Conservation (phyloP, 2,113 vertebrate species). For the Alaudala cheleensis region DNA sequence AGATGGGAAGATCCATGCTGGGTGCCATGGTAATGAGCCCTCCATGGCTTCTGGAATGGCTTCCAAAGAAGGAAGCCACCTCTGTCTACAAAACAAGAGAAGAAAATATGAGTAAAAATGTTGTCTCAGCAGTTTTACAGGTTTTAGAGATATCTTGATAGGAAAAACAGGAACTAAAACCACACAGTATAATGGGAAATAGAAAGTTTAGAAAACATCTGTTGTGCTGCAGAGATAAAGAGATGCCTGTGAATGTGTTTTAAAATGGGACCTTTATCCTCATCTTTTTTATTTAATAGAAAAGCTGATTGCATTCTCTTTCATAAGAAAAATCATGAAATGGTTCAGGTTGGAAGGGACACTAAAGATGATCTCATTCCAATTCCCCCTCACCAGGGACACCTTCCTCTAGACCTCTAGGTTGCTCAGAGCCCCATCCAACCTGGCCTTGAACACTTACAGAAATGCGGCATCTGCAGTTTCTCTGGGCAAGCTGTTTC, state of each 20-base stretch:
- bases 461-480: neutral
- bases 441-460: neutral
- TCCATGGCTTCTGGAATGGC: neutral
- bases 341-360: neutral
- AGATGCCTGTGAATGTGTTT: neutral
- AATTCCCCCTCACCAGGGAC: too few relatives aligned
- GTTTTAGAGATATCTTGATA: neutral
- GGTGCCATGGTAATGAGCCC: neutral
- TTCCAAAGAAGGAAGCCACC: neutral
- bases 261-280: neutral
- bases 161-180: neutral
- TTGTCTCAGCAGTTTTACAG: neutral
- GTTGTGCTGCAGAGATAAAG: neutral
- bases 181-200: neutral
- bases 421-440: neutral
- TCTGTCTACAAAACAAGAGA: neutral
- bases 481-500: neutral
- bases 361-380: neutral
- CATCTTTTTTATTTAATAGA: constrained; percentile 1
- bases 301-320: constrained; percentile 1
- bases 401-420: neutral
- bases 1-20: neutral
- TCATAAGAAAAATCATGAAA: neutral
- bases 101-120: neutral
- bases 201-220: neutral